Evolutionary conservation across 2,113 vertebrate genomes (phyloP).

Genomic region (Ctenomys sociabilis): DNA sequence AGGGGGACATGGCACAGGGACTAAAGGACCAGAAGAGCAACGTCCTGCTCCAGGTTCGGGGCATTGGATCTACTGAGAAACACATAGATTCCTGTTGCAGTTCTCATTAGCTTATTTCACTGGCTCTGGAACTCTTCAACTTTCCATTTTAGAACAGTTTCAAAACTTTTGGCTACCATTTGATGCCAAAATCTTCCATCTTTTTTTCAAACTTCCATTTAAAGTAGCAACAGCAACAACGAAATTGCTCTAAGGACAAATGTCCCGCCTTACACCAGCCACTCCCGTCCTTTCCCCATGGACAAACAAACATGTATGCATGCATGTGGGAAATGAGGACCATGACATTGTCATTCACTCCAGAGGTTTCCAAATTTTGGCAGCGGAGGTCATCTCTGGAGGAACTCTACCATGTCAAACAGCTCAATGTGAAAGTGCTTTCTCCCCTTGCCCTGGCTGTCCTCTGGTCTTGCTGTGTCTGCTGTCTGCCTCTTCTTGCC

Average conservation of each 20-base stretch:
- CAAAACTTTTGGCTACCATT: background rate
- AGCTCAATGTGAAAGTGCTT: no score
- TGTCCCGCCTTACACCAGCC: background rate
- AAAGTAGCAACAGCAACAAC: background rate
- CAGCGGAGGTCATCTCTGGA: background rate
- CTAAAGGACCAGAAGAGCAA: background rate
- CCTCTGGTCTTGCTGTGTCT: background rate
- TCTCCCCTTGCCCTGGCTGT: background rate
- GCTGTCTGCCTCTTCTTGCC: no score
- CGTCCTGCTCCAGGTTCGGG: no score
- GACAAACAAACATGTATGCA: background rate
- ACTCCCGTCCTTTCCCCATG: background rate
- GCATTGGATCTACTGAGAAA: accelerated
- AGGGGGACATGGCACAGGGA: background rate
- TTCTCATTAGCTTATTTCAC: background rate
- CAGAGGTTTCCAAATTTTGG: background rate
- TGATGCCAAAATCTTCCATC: background rate
- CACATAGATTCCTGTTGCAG: background rate
- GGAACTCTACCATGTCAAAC: background rate
- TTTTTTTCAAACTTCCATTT: background rate
- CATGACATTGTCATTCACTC: background rate
- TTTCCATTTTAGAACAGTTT: background rate
- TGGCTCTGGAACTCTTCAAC: background rate
- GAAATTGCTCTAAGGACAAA: background rate
- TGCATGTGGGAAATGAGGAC: background rate